These are phyloP conservation scores for Procavia capensis DNA, from an alignment of 2,113 vertebrate genomes.

Conservation along the genomic window DNA sequence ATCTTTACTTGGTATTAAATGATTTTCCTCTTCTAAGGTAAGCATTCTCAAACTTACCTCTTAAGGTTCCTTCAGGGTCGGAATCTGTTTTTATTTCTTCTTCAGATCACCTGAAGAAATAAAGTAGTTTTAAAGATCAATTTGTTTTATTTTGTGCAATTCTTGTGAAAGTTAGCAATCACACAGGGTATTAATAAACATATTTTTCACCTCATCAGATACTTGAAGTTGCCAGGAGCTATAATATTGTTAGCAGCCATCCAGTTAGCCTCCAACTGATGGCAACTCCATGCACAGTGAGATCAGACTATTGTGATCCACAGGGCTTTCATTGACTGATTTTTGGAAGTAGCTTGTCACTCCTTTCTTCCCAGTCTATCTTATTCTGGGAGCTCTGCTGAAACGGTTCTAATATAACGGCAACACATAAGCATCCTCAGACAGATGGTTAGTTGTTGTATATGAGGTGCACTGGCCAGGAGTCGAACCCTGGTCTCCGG, in stretches of 20 bases:
- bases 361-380: neutral
- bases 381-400: neutral
- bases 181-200: neutral
- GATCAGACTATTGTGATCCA: neutral
- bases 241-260: neutral
- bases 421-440: neutral
- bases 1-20: conserved; percentile 73
- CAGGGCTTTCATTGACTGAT: neutral
- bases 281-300: too few species aligned
- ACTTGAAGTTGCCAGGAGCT: conserved; percentile 1
- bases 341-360: neutral
- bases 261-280: neutral
- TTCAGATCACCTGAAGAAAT: conserved; percentile 49
- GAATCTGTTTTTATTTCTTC: conserved; percentile 57
- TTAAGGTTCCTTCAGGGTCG: conserved; percentile 51
- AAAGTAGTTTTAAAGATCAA: conserved; percentile 14
- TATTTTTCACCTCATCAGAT: neutral
- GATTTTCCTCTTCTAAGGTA: conserved; percentile 69
- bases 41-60: conserved; percentile 63
- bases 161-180: conserved; percentile 19
- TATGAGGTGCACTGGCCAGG: neutral
- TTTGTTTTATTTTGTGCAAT: conserved; percentile 41
- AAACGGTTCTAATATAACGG: neutral
- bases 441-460: neutral
- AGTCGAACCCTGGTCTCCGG: neutral